Evolutionary conservation across 2,797 vertebrate genomes (phyloP), one percentile per base, ranked within the genome.

Genomic region (Channallabes apus): DNA sequence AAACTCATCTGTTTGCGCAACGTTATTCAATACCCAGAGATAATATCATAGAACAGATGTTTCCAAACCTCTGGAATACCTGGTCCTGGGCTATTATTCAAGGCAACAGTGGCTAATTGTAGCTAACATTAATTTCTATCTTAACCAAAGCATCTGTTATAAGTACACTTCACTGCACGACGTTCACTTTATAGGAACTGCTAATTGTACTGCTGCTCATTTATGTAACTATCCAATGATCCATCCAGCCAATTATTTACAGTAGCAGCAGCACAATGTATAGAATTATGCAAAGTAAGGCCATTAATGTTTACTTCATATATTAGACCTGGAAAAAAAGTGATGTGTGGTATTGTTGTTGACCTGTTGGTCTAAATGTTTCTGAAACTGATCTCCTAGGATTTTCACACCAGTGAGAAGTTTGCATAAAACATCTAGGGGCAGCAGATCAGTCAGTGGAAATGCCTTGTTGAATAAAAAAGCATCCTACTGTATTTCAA

Each of bases 1-100:
- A 84, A 82, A 84, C 61, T 38, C 51, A 35, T 69, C 51, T 35
- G 62, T n/a, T 71, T 82, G 80, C 15, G 62, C 14, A 64, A 18
- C 4, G 61, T 46, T 46, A 46, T 80, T 22, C 38, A 18, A 80
- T 46, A 46, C 15, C 24, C 35, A 27, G n/a, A 2, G 67, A 14
- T 29, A 51, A 71, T 59, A 79, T 62, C 35, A 38, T 61, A 78
- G 22, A 64, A 22, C 38, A 18, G 38, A 51, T 24, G 4, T 65
- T 62, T 5, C 32, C 14, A 62, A 46, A 38, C 32, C 22, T 17
- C 58, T 62, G 18, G 2, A 18, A 46, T 72, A 72, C 69, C 9
- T 46, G 68, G 20, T 41, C 20, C 22, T 15, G 9, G 32, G 35
- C 35, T 41, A 24, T 24, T 38, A 14, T 20, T 41, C 68, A 71